Evolutionary conservation across 2,113 vertebrate genomes (phyloP), one percentile per base, ranked within the genome.

Genomic region (Colius striatus): DNA sequence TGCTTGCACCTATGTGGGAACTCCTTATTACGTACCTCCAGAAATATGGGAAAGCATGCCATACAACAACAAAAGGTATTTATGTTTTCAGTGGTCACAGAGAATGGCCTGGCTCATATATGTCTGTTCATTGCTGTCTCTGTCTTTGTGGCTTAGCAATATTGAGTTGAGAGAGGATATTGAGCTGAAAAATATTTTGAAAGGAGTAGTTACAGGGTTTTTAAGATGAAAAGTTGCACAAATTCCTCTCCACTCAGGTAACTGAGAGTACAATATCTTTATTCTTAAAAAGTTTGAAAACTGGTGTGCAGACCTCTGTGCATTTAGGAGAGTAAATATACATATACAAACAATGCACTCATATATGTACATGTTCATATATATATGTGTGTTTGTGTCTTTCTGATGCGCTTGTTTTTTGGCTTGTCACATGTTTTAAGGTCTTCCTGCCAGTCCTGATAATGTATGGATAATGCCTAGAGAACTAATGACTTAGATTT

Each of bases 1-100:
- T 8, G 99, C 98, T 85, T 98, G 97, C 53, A 97, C 98, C 0
- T 99, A 99, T 26, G 98, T 99, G 63, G 99, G 99, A 83, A 99
- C 99, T 19, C 99, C 99, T 13, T 99, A 99, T 83, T 99, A 99
- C 1, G 98, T 99, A 36, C 99, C 99, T 95, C 99, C 99, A 80
- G 99, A 99, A 97, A 98, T 99, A 89, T 99, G 99, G 99, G 99
- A 99, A 90, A 99, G 98, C 94, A 96, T 97, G 88, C 99, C 99
- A 2, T 99, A 99, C 97, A 99, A 99, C 96, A 99, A 99, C 95
- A 99, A 99, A 97, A 99, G 99, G 99, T 99, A 98, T 30, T 92
- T 3, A 0, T 66, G 57, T 85, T 74, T 84, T 67, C 30, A 19
- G 54, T n/a, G 41, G 6, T 55, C 58, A 45, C 48, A 89, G 29